Conservation (phyloP, 1,140 invertebrate species). For the Mylabris phalerata region DNA sequence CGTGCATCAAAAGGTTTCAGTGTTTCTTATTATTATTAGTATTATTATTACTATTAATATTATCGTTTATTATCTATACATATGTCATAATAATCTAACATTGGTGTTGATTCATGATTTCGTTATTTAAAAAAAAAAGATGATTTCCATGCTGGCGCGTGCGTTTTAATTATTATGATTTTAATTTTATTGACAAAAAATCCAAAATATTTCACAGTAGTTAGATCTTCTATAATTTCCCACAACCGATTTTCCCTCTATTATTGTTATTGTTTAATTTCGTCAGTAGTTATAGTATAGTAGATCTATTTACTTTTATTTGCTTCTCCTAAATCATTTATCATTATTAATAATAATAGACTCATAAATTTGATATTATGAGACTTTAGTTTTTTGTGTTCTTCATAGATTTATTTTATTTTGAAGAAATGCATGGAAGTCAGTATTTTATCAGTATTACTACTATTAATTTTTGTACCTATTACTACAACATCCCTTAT, state of each 20-base stretch:
- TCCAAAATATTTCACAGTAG: neutral
- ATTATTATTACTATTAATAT: neutral
- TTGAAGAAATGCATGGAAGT: constrained; percentile 34
- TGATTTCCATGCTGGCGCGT: constrained; percentile 44
- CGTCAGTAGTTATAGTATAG: constrained; percentile 11
- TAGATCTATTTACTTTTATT: neutral
- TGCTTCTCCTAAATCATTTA: too few relatives aligned
- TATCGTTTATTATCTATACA: constrained; percentile 2
- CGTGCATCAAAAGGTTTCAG: constrained; percentile 40
- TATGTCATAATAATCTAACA: too few relatives aligned
- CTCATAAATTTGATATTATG: too few relatives aligned
- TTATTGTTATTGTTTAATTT: neutral
- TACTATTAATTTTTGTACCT: too few relatives aligned
- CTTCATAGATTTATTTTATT: neutral
- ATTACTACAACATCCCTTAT: too few relatives aligned
- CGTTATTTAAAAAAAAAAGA: constrained; percentile 2
- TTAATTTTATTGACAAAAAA: constrained; percentile 22
- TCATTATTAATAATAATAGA: too few relatives aligned
- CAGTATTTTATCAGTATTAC: constrained; percentile 6
- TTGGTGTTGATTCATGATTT: too few relatives aligned
- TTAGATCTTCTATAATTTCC: neutral
- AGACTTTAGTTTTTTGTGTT: too few relatives aligned
- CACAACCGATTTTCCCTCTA: too few relatives aligned
- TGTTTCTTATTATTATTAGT: constrained; percentile 30
- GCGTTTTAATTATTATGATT: constrained; percentile 27